phyloP scores from a whole-genome alignment of 2,888 invertebrate genomes.

The Patella depressa region DNA sequence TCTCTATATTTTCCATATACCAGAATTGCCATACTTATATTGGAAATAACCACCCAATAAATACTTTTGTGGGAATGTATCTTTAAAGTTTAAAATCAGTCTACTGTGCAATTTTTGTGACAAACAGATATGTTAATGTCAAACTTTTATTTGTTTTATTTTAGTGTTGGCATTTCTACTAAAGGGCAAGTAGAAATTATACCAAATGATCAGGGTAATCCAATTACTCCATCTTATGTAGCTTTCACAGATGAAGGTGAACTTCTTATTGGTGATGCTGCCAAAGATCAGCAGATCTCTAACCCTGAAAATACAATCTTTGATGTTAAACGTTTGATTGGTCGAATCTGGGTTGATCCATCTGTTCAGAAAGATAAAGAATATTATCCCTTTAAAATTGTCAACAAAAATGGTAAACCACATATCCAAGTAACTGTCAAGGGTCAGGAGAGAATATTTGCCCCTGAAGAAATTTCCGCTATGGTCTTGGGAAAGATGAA shows the following conservation, averaged over 20 bases:
- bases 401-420: slow-evolving; percentile 91
- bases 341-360: slow-evolving; percentile 93
- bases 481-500: slow-evolving; percentile 99
- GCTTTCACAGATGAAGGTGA: slow-evolving; percentile 96
- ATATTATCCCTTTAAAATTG: slow-evolving; percentile 95
- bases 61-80: no score
- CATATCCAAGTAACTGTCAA: slow-evolving; percentile 80
- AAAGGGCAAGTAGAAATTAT: slow-evolving; percentile 98
- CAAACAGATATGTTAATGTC: no score
- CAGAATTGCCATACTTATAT: no score
- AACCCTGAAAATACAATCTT: slow-evolving; percentile 99
- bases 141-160: slow-evolving; percentile 18
- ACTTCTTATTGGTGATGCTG: slow-evolving; percentile 96
- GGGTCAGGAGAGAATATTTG: slow-evolving; percentile 82
- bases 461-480: slow-evolving; percentile 98
- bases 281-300: slow-evolving; percentile 98
- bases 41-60: no score
- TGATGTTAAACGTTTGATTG: slow-evolving; percentile 97
- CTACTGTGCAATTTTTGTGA: no score
- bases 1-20: no score
- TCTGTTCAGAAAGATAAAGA: slow-evolving; percentile 96
- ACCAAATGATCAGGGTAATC: slow-evolving; percentile 98
- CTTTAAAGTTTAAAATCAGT: no score
- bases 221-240: slow-evolving; percentile 97
- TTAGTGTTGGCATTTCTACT: slow-evolving; percentile 79